phyloP scores from a whole-genome alignment of 2,888 invertebrate genomes.

The Rhyacophila evoluta region DNA sequence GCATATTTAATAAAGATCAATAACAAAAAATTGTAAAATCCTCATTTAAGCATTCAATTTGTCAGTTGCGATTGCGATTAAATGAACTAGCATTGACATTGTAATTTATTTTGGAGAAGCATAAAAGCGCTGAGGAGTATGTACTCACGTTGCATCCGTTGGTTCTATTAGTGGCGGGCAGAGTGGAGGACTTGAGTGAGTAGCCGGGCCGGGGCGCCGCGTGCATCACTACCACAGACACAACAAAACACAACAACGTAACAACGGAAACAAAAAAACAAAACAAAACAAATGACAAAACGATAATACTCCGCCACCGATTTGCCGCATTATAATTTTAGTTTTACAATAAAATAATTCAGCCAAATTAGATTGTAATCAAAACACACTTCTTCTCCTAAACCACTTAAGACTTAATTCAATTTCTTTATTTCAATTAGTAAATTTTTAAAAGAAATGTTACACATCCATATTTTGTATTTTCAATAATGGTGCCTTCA shows the following conservation, averaged over 20 bases:
- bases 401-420: background rate
- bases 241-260: slow-evolving; percentile 53
- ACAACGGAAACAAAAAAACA: slow-evolving; percentile 55
- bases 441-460: too few relatives aligned
- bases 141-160: slow-evolving; percentile 63
- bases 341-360: background rate
- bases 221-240: slow-evolving; percentile 70
- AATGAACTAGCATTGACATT: background rate
- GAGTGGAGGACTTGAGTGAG: slow-evolving; percentile 79
- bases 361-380: background rate
- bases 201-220: slow-evolving; percentile 84
- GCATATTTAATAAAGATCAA: too few relatives aligned
- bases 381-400: background rate
- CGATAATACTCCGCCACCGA: slow-evolving; percentile 17
- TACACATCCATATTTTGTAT: too few relatives aligned
- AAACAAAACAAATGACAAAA: slow-evolving; percentile 55
- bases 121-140: background rate
- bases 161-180: slow-evolving; percentile 74
- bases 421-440: background rate
- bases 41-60: too few relatives aligned
- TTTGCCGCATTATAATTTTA: background rate
- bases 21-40: too few relatives aligned
- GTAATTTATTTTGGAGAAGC: background rate
- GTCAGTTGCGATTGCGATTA: background rate
- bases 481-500: too few relatives aligned